Evolutionary conservation across 2,113 vertebrate species (phyloP).

Genomic region (Pterophyllum scalare): DNA sequence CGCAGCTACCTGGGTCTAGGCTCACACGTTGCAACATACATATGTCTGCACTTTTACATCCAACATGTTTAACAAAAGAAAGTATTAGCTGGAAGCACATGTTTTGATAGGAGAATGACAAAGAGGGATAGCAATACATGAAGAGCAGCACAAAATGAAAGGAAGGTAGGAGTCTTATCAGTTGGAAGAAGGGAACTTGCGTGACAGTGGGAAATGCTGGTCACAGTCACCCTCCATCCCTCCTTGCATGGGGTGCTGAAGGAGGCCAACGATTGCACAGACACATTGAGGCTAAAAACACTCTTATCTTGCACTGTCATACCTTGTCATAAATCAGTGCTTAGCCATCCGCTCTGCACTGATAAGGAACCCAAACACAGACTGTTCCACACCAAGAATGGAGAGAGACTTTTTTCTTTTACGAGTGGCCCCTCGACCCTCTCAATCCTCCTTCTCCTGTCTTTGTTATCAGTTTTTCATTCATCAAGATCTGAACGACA

Average conservation of each 20-base stretch:
- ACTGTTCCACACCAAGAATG: conserved; percentile 44
- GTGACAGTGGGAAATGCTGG: conserved; percentile 59
- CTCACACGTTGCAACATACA: not conserved
- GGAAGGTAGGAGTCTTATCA: conserved; percentile 48
- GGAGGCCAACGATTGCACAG: conserved; percentile 48
- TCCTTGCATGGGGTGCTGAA: conserved; percentile 41
- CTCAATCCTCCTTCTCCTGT: conserved; percentile 40
- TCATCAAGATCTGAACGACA: conserved; percentile 58
- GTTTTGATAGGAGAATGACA: conserved; percentile 36
- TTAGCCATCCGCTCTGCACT: conserved; percentile 58
- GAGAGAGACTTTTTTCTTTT: conserved; percentile 24
- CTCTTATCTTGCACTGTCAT: conserved; percentile 67
- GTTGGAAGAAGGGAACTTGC: conserved; percentile 49
- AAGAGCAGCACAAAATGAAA: conserved; percentile 13
- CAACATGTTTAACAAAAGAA: conserved; percentile 19
- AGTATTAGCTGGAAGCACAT: conserved; percentile 28
- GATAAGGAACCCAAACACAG: conserved; percentile 68
- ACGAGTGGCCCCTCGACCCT: conserved; percentile 26
- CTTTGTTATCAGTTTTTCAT: conserved; percentile 63
- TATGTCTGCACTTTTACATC: conserved; percentile 1
- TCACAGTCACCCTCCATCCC: conserved; percentile 52
- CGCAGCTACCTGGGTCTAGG: not conserved
- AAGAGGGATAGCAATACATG: conserved; percentile 25
- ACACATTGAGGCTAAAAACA: conserved; percentile 59
- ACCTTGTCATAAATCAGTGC: conserved; percentile 70